Conservation (phyloP, 2,888 invertebrate species). For the Sarcophaga caerulescens region DNA sequence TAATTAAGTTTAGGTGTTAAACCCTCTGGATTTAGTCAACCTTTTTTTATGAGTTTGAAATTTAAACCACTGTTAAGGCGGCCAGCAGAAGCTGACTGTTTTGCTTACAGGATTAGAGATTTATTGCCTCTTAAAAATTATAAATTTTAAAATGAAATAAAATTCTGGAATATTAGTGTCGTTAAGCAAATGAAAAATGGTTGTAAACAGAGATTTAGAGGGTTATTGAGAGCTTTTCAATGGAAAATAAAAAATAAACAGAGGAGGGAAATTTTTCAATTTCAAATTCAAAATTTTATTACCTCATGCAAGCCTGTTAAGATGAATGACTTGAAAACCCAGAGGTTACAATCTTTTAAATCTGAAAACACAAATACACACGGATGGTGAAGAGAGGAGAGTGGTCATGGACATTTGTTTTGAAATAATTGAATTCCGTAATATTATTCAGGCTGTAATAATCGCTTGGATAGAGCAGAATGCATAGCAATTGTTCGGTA, state of each 20-base stretch:
- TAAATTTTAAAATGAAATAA: not conserved
- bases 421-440: too few relatives aligned
- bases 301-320: too few relatives aligned
- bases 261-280: too few relatives aligned
- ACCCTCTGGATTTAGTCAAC: conserved; percentile 53
- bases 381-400: too few relatives aligned
- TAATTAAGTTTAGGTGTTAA: conserved; percentile 65
- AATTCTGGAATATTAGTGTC: not conserved
- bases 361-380: too few relatives aligned
- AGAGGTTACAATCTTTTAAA: too few relatives aligned
- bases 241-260: not conserved
- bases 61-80: not conserved
- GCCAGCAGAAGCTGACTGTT: not conserved
- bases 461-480: too few relatives aligned
- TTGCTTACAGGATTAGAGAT: not conserved
- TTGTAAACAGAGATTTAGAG: not conserved
- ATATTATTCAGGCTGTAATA: too few relatives aligned
- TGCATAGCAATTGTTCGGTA: too few relatives aligned
- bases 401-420: too few relatives aligned
- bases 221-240: not conserved
- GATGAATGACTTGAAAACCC: too few relatives aligned
- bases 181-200: not conserved
- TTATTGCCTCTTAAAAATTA: not conserved
- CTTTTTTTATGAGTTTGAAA: conserved; percentile 47
- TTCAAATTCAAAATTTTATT: too few relatives aligned